Percentiles rank a stretch among this genome's conserved stretches.
Conservation (phyloP, 2,113 vertebrate species). For the Silurus glanis region DNA sequence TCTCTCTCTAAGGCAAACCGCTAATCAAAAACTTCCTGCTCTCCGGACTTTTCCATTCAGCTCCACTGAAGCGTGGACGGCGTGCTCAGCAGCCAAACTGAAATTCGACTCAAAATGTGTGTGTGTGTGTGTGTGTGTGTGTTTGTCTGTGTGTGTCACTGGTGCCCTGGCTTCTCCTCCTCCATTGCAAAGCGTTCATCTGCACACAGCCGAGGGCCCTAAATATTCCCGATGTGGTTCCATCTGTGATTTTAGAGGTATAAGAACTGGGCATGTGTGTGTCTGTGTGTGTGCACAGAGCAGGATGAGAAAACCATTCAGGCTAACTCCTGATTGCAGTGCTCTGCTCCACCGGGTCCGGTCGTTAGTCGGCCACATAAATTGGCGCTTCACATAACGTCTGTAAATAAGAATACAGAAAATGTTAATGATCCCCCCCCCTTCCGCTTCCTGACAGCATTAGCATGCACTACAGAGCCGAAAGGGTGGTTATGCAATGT, state of each 20-base stretch:
- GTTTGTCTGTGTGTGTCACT: slow-evolving; percentile 22
- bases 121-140: slow-evolving; percentile 35
- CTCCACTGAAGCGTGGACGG: slow-evolving; percentile 30
- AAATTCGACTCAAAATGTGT: slow-evolving; percentile 38
- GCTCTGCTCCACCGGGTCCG: neutral
- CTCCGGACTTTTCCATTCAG: slow-evolving; percentile 43
- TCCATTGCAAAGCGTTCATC: slow-evolving; percentile 34
- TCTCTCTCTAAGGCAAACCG: slow-evolving; percentile 35
- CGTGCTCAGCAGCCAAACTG: slow-evolving; percentile 38
- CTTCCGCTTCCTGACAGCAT: neutral
- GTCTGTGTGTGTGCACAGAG: neutral
- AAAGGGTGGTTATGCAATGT: neutral
- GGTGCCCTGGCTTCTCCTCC: slow-evolving; percentile 19
- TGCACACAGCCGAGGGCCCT: slow-evolving; percentile 17
- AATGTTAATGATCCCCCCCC: neutral
- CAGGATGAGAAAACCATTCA: slow-evolving; percentile 26
- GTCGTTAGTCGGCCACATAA: neutral
- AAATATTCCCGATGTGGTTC: slow-evolving; percentile 38
- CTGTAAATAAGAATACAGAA: slow-evolving; percentile 12
- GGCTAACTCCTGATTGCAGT: slow-evolving; percentile 2
- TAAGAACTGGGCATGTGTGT: slow-evolving; percentile 17
- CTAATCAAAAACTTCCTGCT: slow-evolving; percentile 51
- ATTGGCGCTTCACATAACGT: neutral
- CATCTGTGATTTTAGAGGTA: neutral
- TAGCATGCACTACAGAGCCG: neutral